Evolutionary conservation across 2,113 vertebrate species (phyloP), one percentile per base, ranked within the genome.

Genomic region (Pterocles gutturalis): DNA sequence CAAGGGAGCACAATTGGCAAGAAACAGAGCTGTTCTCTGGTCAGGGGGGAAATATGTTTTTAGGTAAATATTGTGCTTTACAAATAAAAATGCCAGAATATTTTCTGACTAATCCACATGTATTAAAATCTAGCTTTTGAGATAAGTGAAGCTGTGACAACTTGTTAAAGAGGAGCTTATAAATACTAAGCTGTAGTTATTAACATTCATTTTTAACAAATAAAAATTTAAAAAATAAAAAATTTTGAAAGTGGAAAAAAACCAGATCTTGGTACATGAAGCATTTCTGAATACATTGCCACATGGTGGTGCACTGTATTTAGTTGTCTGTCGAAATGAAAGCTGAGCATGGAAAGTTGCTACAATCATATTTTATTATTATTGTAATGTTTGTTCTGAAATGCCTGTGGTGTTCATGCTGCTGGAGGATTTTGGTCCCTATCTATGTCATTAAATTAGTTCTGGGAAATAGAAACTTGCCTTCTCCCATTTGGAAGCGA

Each of bases 271-370:
- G 66, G 62, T 83, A 57, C 53, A 7, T 17, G 51, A 95, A 31
- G 58, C 79, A 10, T 94, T 93, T 78, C 33, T 7, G 91, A 46
- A 36, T 82, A 22, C 70, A 49, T 96, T 96, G 94, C 96, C 84
- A 96, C 94, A 96, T 85, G 92, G 95, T 97, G 93, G 96, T 91
- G 94, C 93, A 91, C 91, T 97, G 76, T 71, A 93, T 97, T 96
- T 96, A 96, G 93, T 93, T 97, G 95, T 87, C 75, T 93, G 83
- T 96, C 89, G 91, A 12, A 89, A 77, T 60, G 85, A 91, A 72
- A 75, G 60, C 82, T 88, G 84, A 78, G 41, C 22, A 6, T 53
- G 53, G 67, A 89, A 96, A 96, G 70, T 89, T 87, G 66, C 89
- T 92, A 76, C 73, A 69, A 9, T 60, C 18, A 0, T 57, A 38